These are phyloP conservation scores for Gonocerus acuteangulatus DNA, from an alignment of 2,888 invertebrate species.

Conservation along the genomic window DNA sequence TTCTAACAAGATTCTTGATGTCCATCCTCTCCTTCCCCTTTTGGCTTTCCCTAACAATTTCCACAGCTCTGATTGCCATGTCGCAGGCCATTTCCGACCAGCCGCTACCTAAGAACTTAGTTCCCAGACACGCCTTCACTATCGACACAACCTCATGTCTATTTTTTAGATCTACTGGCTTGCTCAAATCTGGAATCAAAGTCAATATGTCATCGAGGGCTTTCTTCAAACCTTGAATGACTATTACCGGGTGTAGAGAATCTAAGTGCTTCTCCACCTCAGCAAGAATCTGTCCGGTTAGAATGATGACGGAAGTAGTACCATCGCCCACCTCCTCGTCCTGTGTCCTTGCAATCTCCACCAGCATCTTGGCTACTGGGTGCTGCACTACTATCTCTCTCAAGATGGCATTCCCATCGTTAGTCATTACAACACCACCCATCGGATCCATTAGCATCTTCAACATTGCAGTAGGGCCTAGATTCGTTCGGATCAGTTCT, in stretches of 20 bases:
- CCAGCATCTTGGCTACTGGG: conserved; percentile 98
- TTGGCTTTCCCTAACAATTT: conserved; percentile 84
- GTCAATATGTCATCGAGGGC: conserved; percentile 88
- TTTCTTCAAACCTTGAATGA: conserved; percentile 88
- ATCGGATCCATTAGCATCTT: conserved; percentile 99
- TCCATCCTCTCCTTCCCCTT: conserved; percentile 87
- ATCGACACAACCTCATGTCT: conserved; percentile 76
- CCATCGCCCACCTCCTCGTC: conserved; percentile 99
- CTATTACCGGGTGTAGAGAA: conserved; percentile 95
- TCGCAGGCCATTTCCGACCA: conserved; percentile 94
- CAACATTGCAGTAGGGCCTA: conserved; percentile 97
- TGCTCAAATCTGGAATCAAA: conserved; percentile 52
- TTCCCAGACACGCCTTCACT: conserved; percentile 87
- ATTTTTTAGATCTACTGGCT: conserved; percentile 65
- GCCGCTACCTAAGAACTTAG: conserved; percentile 90
- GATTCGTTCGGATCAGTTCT: conserved; percentile 97
- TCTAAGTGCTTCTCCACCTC: conserved; percentile 61
- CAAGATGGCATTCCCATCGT: conserved; percentile 97
- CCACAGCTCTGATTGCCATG: conserved; percentile 91
- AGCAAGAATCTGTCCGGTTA: conserved; percentile 93
- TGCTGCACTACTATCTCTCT: conserved; percentile 96
- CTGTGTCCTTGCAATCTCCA: conserved; percentile 98
- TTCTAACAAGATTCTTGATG: conserved; percentile 91
- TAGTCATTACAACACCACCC: conserved; percentile 99
- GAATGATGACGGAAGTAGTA: conserved; percentile 95